Evolutionary conservation across 2,797 vertebrate genomes (phyloP), one percentile per base, ranked within the genome.

Genomic region (Steatocranus sp.): DNA sequence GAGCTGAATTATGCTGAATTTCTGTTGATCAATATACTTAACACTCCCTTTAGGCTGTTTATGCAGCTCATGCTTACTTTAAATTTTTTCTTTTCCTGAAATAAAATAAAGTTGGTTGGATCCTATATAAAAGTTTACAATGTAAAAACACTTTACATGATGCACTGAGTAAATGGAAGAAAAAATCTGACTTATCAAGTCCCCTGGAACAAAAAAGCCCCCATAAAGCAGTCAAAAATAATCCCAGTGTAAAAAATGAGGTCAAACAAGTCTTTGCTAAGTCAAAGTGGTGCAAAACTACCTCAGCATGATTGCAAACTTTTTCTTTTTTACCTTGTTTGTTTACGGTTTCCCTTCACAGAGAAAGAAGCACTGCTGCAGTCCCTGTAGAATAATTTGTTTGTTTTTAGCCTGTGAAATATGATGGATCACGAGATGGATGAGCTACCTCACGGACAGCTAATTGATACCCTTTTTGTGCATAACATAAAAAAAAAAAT

Each of bases 201-300:
- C 18, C 0, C 4, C 58, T 61, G 0, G 18, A 61, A 61, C 18
- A 8, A 61, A 61, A 32, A 61, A 61, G 17, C 30, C 3, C 30
- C 27, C 0, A 12, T 61, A 61, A 61, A 61, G 17, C 1, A 0
- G 56, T n/a, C 30, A 61, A 12, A 12, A 61, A 5, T 36, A 7
- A 10, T n/a, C 2, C 5, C 2, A 61, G 32, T 36, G 56, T 61
- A 61, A 61, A 34, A 61, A 5, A 34, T 0, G 0, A 34, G 54
- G 6, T 58, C 17, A 58, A 58, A 58, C 27, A 58, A 54, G 43
- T 46, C 43, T 46, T 46, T 51, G 3, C n/a, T 23, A 23, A 11
- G 56, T 58, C 54, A 58, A 4, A 58, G 54, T 11, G 54, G 27
- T 58, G 54, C 17, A 58, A 58, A 58, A 58, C 17, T 2, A 32